Evolutionary conservation across 1,140 invertebrate genomes (phyloP), one percentile per base, ranked within the genome.

Genomic region (Campoletis sonorensis): DNA sequence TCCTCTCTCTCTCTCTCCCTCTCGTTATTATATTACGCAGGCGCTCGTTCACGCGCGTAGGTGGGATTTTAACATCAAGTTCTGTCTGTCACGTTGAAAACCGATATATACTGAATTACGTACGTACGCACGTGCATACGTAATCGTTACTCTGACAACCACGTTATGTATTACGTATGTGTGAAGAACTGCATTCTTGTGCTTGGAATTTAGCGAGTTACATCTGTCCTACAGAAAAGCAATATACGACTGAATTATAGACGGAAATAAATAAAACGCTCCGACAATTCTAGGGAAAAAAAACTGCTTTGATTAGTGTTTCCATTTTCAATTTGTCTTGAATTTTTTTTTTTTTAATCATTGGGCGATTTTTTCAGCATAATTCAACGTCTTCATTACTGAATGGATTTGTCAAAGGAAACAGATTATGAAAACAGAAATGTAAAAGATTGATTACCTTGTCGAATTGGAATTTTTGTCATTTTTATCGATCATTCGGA

Each of bases 1-100:
- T n/a, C n/a, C 23, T 64, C 61, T 64, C 10, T 64, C 23, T 64
- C 61, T 64, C 61, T 64, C 21, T 61, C 58, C 21, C 21, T 58
- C 26, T 37, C 26, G 15, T 40, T 54, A 64, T 26, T 16, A 61
- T 77, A 77, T 77, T 77, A 77, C 73, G 73, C 73, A 61, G 51
- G 73, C 73, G 27, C 16, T 77, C 37, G 10, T 37, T 61, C 23
- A 7, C 54, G 73, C 30, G 73, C 30, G 54, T 61, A 77, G 54
- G 54, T 61, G 54, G 51, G 37, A 64, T 26, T 77, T 77, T 61
- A 77, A 37, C 70, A 49, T 72, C 40, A n/a, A 8, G 37, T 15
- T 72, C 70, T 72, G 37, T 72, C 33, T 72, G 70, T 72, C 33
- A 33, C 33, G 33, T 45, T 72, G 70, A 37, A 72, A 11, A 21